A percentile compares a stretch with the other conserved stretches of the same genome.
Evolutionary conservation across 1,140 invertebrate genomes (phyloP).

Genomic region (Temnothorax nylanderi): DNA sequence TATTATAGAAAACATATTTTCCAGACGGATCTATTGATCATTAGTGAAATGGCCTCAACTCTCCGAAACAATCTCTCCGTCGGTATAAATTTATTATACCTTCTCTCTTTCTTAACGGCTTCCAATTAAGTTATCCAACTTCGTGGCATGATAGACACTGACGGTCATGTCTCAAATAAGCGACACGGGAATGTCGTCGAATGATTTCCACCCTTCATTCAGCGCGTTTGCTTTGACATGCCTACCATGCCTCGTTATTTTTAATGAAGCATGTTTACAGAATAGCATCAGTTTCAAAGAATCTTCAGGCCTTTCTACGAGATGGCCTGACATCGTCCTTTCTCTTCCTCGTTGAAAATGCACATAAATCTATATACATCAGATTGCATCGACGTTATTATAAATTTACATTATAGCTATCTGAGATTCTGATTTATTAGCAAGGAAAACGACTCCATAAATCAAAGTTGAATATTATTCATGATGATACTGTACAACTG

Average conservation of each 20-base stretch:
- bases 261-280: conserved; percentile 51
- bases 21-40: neutral
- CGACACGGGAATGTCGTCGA: neutral
- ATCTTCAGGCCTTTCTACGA: conserved; percentile 1
- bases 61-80: neutral
- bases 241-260: conserved; percentile 49
- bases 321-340: neutral
- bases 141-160: neutral
- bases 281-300: conserved; percentile 50
- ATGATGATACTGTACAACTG: neutral
- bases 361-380: neutral
- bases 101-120: conserved; percentile 1
- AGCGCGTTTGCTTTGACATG: conserved; percentile 32
- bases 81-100: neutral
- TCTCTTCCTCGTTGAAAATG: neutral
- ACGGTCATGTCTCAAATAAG: conserved; percentile 18
- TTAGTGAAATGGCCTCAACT: neutral
- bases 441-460: neutral
- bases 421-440: conserved; percentile 23
- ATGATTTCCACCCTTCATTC: conserved; percentile 21
- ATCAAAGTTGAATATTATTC: neutral
- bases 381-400: neutral
- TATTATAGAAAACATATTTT: neutral
- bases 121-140: neutral
- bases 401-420: neutral